These are phyloP conservation scores for Meandrina meandrites DNA, from an alignment of 92 coral and sea anemone species.

Conservation along the genomic window DNA sequence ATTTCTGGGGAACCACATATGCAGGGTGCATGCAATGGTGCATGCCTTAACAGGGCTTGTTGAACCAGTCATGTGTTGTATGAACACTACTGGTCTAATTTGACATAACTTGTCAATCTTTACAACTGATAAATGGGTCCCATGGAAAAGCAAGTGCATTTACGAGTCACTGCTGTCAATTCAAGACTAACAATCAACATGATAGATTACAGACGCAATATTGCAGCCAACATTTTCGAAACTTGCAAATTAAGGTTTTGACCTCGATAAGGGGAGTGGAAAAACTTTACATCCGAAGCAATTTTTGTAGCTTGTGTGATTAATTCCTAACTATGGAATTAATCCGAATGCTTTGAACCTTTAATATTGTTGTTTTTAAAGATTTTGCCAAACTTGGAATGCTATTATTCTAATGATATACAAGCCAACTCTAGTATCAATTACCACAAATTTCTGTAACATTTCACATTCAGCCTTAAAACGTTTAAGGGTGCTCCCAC, in stretches of 20 bases:
- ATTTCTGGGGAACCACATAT: neutral
- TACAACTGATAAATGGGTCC: neutral
- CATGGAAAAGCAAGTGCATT: neutral
- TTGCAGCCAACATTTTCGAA: slow-evolving; percentile 9
- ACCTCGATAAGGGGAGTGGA: neutral
- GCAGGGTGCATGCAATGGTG: slow-evolving; percentile 20
- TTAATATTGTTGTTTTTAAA: slow-evolving; percentile 32
- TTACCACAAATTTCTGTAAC: neutral
- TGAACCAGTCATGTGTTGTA: neutral
- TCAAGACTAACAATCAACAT: neutral
- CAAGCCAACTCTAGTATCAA: slow-evolving; percentile 21
- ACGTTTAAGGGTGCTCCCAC: neutral
- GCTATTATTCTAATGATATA: slow-evolving; percentile 1
- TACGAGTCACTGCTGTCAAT: neutral
- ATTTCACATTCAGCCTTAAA: neutral
- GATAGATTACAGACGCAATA: neutral
- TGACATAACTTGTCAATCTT: neutral
- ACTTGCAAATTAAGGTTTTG: neutral
- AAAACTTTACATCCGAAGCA: neutral
- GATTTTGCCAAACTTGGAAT: slow-evolving; percentile 35
- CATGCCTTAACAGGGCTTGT: neutral
- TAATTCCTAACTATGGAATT: neutral
- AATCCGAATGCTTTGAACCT: slow-evolving; percentile 13
- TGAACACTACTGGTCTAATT: neutral
- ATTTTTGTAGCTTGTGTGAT: neutral